These are phyloP conservation scores for Microplitis deprimator DNA, from an alignment of 2,888 invertebrate genomes.

Conservation along the genomic window DNA sequence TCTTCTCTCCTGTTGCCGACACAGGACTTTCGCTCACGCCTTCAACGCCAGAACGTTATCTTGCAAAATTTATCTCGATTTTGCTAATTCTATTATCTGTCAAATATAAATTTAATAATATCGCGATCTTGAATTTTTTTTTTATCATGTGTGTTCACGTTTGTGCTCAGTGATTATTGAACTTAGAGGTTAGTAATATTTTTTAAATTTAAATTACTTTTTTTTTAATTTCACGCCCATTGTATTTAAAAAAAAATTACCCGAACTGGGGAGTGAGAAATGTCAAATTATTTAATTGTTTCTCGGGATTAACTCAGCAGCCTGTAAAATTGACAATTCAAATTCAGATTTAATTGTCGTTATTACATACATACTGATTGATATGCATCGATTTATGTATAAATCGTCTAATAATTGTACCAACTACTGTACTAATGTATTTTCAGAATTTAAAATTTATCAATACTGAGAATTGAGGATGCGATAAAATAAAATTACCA, in stretches of 20 bases:
- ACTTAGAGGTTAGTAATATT: not conserved
- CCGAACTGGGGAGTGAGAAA: not conserved
- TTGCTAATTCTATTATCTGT: too few species aligned
- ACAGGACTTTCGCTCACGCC: conserved; percentile 8
- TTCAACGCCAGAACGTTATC: not conserved
- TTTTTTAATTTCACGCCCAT: not conserved
- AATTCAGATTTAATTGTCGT: not conserved
- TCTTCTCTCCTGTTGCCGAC: conserved; percentile 37
- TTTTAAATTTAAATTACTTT: not conserved
- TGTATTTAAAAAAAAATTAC: too few species aligned
- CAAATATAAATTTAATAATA: too few species aligned
- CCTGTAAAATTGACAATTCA: not conserved
- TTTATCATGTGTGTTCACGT: not conserved
- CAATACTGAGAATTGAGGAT: not conserved
- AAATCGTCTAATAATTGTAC: not conserved
- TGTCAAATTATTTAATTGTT: not conserved
- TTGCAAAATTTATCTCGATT: too few species aligned
- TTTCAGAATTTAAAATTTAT: not conserved
- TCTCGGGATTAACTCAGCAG: not conserved
- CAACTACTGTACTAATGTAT: not conserved
- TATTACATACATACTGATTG: not conserved
- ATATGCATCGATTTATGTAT: not conserved
- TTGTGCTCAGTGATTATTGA: not conserved
- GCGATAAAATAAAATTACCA: not conserved
- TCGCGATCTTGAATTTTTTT: not conserved